Evolutionary conservation across 2,113 vertebrate genomes (phyloP), one percentile per base, ranked within the genome.

Genomic region (Zosterops hypoxanthus): DNA sequence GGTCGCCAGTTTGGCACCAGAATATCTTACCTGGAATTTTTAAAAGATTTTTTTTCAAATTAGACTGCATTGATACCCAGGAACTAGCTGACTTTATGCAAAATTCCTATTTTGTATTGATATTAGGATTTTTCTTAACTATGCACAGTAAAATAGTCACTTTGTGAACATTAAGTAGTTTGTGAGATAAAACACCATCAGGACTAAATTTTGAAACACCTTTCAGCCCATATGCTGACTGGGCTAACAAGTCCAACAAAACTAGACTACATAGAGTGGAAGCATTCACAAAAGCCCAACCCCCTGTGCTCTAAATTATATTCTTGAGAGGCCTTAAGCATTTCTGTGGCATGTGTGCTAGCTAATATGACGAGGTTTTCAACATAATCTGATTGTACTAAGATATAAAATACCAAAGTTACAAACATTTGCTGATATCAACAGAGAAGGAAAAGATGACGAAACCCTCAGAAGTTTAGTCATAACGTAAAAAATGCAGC

Each of bases 391-490:
- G 42, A 88, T 53, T 66, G 22, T 66, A 94, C 92, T 96, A 97
- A 93, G 69, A 88, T 72, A 73, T 42, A 46, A 94, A 96, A 87
- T 94, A 96, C 57, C 86, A 86, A 90, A 90, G 66, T 90, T 97
- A 75, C 16, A 91, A 79, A 91, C 57, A 47, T 92, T 65, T 85
- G 73, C 90, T 65, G 39, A 60, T 78, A 78, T 63, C 91, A 97
- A 82, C 68, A 95, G 77, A 97, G 95, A 94, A 93, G 28, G 19
- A 76, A 94, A 97, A 95, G 47, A 81, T 92, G 44, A 97, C 65
- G 9, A 97, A 97, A 96, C 96, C 63, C 96, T 93, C 79, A 94
- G 69, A 96, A 97, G 88, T 97, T 97, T 87, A 97, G 59, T 94
- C 77, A 96, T 60, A 96, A 88, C 52, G 83, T 91, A 88, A 95